Conservation (phyloP, 2,113 vertebrate species). For the Periophthalmodon schlosseri region DNA sequence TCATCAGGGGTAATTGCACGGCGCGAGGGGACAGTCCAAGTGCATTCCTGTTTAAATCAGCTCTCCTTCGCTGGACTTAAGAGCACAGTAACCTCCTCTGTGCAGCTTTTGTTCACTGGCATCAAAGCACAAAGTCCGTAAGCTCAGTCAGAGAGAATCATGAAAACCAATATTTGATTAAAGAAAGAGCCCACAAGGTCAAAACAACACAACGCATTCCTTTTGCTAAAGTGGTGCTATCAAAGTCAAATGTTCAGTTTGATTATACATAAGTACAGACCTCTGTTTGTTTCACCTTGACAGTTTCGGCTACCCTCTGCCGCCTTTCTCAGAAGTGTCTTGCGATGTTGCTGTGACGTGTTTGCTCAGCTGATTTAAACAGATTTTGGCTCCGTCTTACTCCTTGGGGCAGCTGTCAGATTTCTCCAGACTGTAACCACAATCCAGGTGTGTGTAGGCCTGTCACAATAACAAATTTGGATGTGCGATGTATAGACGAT, state of each 20-base stretch:
- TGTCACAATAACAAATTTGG: too few relatives aligned
- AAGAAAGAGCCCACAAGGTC: conserved; percentile 26
- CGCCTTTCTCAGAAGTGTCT: too few relatives aligned
- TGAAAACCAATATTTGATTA: conserved; percentile 49
- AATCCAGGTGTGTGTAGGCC: too few relatives aligned
- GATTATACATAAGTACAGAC: not conserved
- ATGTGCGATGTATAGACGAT: too few relatives aligned
- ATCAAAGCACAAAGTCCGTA: conserved; percentile 48
- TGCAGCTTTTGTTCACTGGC: conserved; percentile 52
- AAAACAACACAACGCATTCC: not conserved
- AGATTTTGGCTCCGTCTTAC: too few relatives aligned
- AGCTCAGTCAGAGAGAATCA: conserved; percentile 17
- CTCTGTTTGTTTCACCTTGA: too few relatives aligned
- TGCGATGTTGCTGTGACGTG: too few relatives aligned
- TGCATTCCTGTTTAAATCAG: conserved; percentile 45
- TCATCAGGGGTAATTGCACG: conserved; percentile 47
- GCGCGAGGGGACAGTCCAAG: conserved; percentile 31
- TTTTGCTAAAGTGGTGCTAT: not conserved
- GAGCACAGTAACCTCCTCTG: conserved; percentile 32
- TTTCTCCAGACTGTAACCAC: too few relatives aligned
- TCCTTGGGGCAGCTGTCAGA: too few relatives aligned
- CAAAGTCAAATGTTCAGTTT: not conserved
- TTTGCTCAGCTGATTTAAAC: too few relatives aligned
- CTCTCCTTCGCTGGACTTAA: conserved; percentile 27
- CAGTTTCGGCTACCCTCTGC: too few relatives aligned